Conservation (phyloP, 2,888 invertebrate species). For the Branchinecta sandiegonensis region DNA sequence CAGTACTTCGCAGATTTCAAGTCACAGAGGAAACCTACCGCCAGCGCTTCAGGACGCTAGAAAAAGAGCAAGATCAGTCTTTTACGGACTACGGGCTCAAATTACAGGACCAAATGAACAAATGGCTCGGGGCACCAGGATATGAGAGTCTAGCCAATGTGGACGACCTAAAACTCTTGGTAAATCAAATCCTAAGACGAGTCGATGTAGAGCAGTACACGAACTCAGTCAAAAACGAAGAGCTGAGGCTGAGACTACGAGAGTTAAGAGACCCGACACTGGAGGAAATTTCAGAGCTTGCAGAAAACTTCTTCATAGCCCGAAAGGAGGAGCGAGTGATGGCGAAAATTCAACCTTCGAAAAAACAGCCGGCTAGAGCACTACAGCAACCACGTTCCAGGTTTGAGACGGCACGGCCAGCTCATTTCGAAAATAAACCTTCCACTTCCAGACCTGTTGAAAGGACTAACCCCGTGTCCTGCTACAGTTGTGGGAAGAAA, state of each 20-base stretch:
- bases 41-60: not conserved
- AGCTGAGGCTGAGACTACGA: not conserved
- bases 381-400: too few species aligned
- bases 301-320: too few species aligned
- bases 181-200: not conserved
- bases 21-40: not conserved
- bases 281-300: not conserved
- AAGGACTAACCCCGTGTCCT: not conserved
- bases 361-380: too few species aligned
- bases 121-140: not conserved
- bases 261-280: not conserved
- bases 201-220: not conserved
- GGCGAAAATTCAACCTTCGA: too few species aligned
- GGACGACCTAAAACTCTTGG: not conserved
- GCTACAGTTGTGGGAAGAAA: conserved; percentile 5
- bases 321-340: too few species aligned
- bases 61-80: conserved; percentile 6
- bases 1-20: not conserved
- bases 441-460: too few species aligned
- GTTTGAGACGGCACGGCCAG: too few species aligned
- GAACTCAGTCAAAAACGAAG: not conserved
- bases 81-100: not conserved
- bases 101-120: not conserved
- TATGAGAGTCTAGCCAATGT: not conserved
- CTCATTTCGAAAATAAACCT: too few species aligned